Conservation (phyloP, 2,113 vertebrate genomes). For the Alexandromys fortis region DNA sequence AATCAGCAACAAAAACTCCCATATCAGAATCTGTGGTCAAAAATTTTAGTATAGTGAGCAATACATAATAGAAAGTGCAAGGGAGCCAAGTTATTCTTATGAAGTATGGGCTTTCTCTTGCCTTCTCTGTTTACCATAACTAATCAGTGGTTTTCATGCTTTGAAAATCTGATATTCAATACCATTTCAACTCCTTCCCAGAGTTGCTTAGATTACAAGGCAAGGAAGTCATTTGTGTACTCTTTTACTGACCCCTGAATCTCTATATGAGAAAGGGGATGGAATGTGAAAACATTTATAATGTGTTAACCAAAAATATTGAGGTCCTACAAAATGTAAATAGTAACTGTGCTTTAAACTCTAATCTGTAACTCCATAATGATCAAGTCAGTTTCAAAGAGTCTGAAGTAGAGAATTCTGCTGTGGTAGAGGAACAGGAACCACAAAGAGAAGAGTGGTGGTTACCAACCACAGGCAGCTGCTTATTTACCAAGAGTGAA, state of each 20-base stretch:
- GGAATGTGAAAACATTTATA: constrained; percentile 45
- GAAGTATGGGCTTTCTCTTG: neutral
- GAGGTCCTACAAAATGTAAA: neutral
- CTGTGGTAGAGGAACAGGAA: neutral
- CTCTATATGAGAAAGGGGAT: constrained; percentile 10
- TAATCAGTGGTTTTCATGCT: constrained; percentile 73
- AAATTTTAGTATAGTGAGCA: constrained; percentile 5
- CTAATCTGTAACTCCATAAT: neutral
- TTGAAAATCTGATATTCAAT: constrained; percentile 51
- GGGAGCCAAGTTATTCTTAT: constrained; percentile 17
- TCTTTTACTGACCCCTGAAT: constrained; percentile 56
- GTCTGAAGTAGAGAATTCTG: neutral
- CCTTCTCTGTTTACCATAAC: constrained; percentile 58
- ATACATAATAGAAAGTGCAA: neutral
- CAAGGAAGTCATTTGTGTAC: constrained; percentile 52
- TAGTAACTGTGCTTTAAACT: neutral
- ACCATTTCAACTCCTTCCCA: constrained; percentile 62
- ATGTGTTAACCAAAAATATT: constrained; percentile 28
- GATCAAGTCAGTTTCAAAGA: neutral
- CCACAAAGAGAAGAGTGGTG: neutral
- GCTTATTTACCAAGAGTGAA: neutral
- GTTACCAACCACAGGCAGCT: neutral
- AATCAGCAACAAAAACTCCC: neutral
- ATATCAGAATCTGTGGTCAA: constrained; percentile 17
- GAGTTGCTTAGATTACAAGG: constrained; percentile 51